Percentiles rank a stretch among this genome's conserved stretches.
These are phyloP conservation scores for Scaeva pyrastri DNA, from an alignment of 2,888 invertebrate genomes.

Conservation along the genomic window DNA sequence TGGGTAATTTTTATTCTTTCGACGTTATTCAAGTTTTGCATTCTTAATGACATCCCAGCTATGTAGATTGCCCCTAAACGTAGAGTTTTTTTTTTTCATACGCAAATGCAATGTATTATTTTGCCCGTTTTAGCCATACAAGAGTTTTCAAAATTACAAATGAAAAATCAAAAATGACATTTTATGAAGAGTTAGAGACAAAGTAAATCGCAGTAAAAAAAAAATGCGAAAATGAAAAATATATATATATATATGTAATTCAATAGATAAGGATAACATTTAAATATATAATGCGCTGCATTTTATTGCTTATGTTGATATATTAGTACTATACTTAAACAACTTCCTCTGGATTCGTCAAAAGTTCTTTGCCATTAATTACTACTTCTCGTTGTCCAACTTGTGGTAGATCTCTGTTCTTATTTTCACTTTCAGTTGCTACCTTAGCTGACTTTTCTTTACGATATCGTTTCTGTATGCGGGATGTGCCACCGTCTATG, in stretches of 20 bases:
- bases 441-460: not conserved
- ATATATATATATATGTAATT: constrained; percentile 8
- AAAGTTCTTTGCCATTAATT: not conserved
- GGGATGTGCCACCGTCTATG: constrained; percentile 32
- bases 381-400: not conserved
- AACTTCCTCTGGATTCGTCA: not conserved
- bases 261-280: constrained; percentile 21
- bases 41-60: too few species aligned
- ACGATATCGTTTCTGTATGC: constrained; percentile 11
- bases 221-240: not conserved
- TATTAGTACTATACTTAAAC: not conserved
- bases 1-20: too few species aligned
- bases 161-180: too few species aligned
- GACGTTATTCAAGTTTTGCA: too few species aligned
- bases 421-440: not conserved
- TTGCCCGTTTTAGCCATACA: too few species aligned
- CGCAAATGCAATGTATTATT: too few species aligned
- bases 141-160: too few species aligned
- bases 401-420: not conserved
- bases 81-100: too few species aligned
- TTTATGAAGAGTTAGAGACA: too few species aligned
- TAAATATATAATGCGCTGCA: constrained; percentile 13
- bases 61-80: too few species aligned
- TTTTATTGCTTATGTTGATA: constrained; percentile 17
- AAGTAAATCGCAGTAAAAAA: not conserved